Base-by-base conservation (phyloP, 1,140 invertebrate genomes). In the Forficula auricularia region DNA sequence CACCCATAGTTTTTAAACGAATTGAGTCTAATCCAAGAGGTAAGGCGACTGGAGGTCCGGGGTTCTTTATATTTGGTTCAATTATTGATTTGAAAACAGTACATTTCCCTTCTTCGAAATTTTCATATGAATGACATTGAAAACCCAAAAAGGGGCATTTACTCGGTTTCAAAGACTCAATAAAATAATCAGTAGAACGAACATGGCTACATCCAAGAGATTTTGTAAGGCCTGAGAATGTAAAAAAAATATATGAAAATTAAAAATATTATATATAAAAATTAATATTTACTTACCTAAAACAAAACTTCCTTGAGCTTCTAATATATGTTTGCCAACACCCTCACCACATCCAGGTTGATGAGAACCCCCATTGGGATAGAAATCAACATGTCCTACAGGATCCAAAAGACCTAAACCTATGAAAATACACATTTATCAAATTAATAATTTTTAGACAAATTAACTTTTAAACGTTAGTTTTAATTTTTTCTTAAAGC, bases 201-300 rank as follows among this genome's bases (percentile, higher is more conserved):
- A 87, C 71, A 54, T 91, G 87, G 57, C 87, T 83, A 56, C 87
- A 91, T 12, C 80, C 74, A 1, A 90, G 62, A 53, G 78, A 83
- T 48, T 77, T 70, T 42, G 77, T 71, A 18, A 89, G 65, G 19
- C 79, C 79, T 65, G 55, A 48, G 56, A 71, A 53, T 4, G 64
- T 62, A 38, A 40, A 42, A 43, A 41, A 30, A n/a, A 36, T 13
- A 19, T 13, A 27, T 15, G 33, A 42, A 39, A 4, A 10, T 3
- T 30, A 4, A 18, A 42, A 8, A 32, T 3, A 27, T 6, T 6
- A 27, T 6, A 27, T 6, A 10, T 9, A 19, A 19, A 42, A 35
- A 40, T 38, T 38, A 8, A 38, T 38, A 15, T 16, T 35, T 36
- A 7, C 3, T 37, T 43, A 37, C 19, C 10, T n/a, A 40, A 3